Evolutionary conservation across 2,888 invertebrate species (phyloP).

Genomic region (Globia sparganii): DNA sequence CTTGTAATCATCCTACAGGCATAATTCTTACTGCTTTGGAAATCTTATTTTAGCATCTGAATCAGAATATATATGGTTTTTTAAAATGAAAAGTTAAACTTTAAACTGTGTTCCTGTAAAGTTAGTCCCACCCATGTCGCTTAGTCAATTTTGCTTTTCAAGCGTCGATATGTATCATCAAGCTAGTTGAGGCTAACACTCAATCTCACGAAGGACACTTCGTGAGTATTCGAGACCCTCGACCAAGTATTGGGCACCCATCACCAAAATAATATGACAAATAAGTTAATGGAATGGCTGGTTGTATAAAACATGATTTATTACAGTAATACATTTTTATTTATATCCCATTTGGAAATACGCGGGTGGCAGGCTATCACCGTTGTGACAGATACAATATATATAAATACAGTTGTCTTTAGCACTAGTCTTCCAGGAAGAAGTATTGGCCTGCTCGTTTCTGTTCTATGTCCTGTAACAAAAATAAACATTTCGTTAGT

Average conservation of each 20-base stretch:
- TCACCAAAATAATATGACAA: constrained; percentile 41
- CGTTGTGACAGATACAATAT: constrained; percentile 84
- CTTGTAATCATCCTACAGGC: too few relatives aligned
- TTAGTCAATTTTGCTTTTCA: too few relatives aligned
- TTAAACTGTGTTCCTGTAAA: too few relatives aligned
- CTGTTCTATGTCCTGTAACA: constrained; percentile 97
- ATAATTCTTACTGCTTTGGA: too few relatives aligned
- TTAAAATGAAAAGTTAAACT: too few relatives aligned
- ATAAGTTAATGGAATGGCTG: constrained; percentile 64
- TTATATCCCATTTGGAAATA: constrained; percentile 78
- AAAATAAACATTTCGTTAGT: constrained; percentile 55
- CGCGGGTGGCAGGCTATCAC: constrained; percentile 79
- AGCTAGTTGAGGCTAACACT: not conserved
- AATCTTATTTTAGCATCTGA: too few relatives aligned
- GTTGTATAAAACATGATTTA: constrained; percentile 89
- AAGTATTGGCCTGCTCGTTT: constrained; percentile 99
- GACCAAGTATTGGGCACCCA: not conserved
- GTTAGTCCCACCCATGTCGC: too few relatives aligned
- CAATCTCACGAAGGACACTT: not conserved
- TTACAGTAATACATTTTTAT: constrained; percentile 83
- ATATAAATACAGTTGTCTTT: constrained; percentile 78
- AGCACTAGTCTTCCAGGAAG: constrained; percentile 97
- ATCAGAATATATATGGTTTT: too few relatives aligned
- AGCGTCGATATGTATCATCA: not conserved
- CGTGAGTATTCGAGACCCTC: not conserved